Conservation (phyloP, 2,113 vertebrate species). For the Ascaphus truei region DNA sequence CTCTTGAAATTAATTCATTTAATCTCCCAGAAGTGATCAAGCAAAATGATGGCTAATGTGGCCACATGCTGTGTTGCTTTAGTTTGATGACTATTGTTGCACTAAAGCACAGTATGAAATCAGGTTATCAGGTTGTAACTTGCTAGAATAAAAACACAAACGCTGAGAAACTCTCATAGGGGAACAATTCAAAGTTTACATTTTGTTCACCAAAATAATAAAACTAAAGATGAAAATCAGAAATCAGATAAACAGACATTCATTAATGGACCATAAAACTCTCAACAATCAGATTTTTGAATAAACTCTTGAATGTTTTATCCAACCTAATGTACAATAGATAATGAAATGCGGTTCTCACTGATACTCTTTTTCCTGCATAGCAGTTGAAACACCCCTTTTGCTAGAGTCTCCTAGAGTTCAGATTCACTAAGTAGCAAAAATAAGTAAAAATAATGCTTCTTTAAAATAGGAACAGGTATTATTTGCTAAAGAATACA, state of each 20-base stretch:
- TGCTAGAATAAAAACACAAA: conserved; percentile 53
- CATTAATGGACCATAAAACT: conserved; percentile 48
- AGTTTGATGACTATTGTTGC: conserved; percentile 71
- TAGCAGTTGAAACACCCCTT: not conserved
- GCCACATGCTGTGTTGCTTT: conserved; percentile 67
- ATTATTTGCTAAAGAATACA: no score
- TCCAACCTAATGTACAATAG: not conserved
- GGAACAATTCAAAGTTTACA: conserved; percentile 3
- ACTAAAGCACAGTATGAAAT: conserved; percentile 66
- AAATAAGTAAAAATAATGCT: no score
- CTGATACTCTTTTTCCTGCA: not conserved
- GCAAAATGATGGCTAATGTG: conserved; percentile 71
- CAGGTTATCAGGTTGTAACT: conserved; percentile 69
- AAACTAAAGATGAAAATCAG: conserved; percentile 37
- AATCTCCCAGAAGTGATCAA: conserved; percentile 71
- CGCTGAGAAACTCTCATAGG: conserved; percentile 44
- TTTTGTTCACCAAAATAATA: conserved; percentile 30
- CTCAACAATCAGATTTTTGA: conserved; percentile 42
- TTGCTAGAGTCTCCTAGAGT: no score
- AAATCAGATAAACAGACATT: conserved; percentile 43
- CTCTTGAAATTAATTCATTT: conserved; percentile 70
- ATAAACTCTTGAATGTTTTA: no score
- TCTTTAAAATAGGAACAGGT: no score
- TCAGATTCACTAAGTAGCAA: no score
- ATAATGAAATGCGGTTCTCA: not conserved